Evolutionary conservation across 2,888 invertebrate genomes (phyloP).

Genomic region (Lepetodrilus schrolli): DNA sequence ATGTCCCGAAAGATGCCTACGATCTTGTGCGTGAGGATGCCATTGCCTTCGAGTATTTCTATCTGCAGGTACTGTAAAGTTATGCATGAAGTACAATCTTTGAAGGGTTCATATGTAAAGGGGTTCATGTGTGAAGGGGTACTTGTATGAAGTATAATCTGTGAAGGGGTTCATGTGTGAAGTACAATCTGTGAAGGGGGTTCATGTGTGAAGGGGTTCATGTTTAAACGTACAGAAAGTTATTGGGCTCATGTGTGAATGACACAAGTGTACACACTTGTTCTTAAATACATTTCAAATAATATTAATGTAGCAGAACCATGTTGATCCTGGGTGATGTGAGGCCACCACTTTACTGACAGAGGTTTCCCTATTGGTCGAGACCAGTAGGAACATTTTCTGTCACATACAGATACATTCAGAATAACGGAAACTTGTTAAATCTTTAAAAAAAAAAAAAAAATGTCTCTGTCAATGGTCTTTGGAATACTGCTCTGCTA

Average conservation of each 20-base stretch:
- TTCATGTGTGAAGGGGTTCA: not conserved
- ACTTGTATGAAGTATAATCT: not conserved
- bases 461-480: no score
- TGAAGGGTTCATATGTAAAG: not conserved
- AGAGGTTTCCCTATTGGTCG: no score
- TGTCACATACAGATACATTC: no score
- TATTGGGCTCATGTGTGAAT: not conserved
- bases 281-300: no score
- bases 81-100: not conserved
- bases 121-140: not conserved
- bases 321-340: no score
- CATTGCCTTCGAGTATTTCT: constrained; percentile 90
- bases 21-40: constrained; percentile 88
- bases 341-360: no score
- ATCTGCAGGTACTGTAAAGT: constrained; percentile 83
- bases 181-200: not conserved
- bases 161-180: not conserved
- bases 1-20: constrained; percentile 90
- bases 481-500: no score
- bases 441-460: no score
- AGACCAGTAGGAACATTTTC: no score
- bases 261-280: no score
- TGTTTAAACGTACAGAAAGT: not conserved
- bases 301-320: no score
- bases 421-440: no score